phyloP scores from a whole-genome alignment of 2,797 vertebrate species.

The Enteromius anoplus region DNA sequence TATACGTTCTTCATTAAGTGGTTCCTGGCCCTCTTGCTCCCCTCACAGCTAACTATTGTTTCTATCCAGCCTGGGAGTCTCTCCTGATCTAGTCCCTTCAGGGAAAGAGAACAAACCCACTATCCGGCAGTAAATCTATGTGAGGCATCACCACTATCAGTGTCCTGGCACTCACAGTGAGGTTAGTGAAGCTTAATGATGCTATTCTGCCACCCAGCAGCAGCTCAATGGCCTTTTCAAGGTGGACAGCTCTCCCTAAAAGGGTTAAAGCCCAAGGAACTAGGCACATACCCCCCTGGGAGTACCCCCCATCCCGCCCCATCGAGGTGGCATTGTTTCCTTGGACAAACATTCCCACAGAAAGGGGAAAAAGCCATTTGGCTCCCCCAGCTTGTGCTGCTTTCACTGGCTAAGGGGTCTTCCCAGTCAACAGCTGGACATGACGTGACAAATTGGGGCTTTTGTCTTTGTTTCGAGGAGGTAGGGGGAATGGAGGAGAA shows the following conservation, averaged over 20 bases:
- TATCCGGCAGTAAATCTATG: constrained; percentile 53
- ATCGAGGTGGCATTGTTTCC: constrained; percentile 64
- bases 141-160: constrained; percentile 51
- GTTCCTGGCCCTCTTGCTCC: constrained; percentile 36
- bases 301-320: constrained; percentile 51
- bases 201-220: constrained; percentile 63
- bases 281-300: constrained; percentile 59
- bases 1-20: constrained; percentile 58
- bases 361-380: constrained; percentile 67
- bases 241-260: constrained; percentile 62
- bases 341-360: constrained; percentile 73
- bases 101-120: constrained; percentile 39
- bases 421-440: constrained; percentile 71
- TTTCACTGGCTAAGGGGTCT: constrained; percentile 63
- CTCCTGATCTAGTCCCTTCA: constrained; percentile 41
- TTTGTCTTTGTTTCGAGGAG: constrained; percentile 66
- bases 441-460: constrained; percentile 73
- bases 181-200: constrained; percentile 69
- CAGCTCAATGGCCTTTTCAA: constrained; percentile 66
- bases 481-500: constrained; percentile 53
- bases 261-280: constrained; percentile 63
- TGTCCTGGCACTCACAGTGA: constrained; percentile 54
- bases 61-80: constrained; percentile 41
- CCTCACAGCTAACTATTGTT: constrained; percentile 47
- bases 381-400: constrained; percentile 63